Percentiles rank a stretch among this genome's conserved stretches.
Conservation (phyloP, 1,140 invertebrate genomes). For the Phymastichus coffea region DNA sequence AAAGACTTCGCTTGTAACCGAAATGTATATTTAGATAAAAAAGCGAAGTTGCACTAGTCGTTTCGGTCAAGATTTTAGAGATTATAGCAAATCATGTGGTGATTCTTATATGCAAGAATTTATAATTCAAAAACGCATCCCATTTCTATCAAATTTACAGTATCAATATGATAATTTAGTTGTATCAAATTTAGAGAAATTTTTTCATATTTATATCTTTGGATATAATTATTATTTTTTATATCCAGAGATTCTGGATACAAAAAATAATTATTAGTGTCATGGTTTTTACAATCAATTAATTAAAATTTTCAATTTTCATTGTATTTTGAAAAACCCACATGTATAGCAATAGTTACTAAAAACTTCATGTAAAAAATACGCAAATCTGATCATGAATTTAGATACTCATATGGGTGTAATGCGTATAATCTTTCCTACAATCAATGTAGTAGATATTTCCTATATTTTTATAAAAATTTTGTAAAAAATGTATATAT, state of each 20-base stretch:
- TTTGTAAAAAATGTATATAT: conserved; percentile 39
- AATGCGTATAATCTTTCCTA: conserved; percentile 18
- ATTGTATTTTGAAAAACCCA: background rate
- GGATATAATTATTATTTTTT: no score
- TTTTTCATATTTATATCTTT: no score
- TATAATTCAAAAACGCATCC: no score
- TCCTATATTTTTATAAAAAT: conserved; percentile 44
- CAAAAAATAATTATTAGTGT: no score
- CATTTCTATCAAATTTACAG: no score
- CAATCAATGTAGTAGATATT: conserved; percentile 5
- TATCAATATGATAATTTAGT: no score
- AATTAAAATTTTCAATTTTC: no score
- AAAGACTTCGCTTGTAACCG: background rate
- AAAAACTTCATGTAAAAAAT: conserved; percentile 20
- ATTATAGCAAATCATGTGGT: conserved; percentile 17
- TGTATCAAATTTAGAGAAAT: no score
- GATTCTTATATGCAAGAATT: background rate
- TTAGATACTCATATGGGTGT: conserved; percentile 29
- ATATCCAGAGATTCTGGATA: no score
- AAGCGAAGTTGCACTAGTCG: conserved; percentile 11
- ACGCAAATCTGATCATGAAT: conserved; percentile 22
- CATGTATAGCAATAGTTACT: conserved; percentile 11
- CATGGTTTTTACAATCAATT: no score
- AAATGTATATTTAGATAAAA: background rate
- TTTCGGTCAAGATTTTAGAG: conserved; percentile 7